Evolutionary conservation across 2,113 vertebrate genomes (phyloP).

Genomic region (Neofelis nebulosa): DNA sequence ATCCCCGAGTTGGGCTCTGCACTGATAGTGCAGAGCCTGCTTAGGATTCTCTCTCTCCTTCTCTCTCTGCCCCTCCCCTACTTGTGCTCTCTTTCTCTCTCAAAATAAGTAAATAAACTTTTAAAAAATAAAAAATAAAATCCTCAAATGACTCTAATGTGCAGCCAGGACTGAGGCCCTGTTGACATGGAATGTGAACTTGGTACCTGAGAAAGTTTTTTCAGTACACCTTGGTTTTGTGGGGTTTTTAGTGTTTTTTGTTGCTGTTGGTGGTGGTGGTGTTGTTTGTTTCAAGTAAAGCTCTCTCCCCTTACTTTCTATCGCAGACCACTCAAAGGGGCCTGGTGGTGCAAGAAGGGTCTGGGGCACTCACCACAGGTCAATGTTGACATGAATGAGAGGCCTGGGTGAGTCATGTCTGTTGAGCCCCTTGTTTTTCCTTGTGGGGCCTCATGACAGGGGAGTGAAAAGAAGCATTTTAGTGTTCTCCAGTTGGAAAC

Average conservation of each 20-base stretch:
- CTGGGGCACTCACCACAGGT: neutral
- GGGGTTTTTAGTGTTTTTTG: neutral
- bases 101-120: too few species aligned
- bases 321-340: neutral
- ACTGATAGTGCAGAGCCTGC: too few species aligned
- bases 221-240: neutral
- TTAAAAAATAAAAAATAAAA: neutral
- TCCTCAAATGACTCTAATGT: neutral
- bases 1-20: too few species aligned
- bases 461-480: neutral
- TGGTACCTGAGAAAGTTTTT: neutral
- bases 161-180: neutral
- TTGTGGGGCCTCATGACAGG: neutral
- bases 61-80: too few species aligned
- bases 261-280: neutral
- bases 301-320: neutral
- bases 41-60: too few species aligned
- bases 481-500: neutral
- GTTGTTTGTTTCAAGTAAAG: neutral
- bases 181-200: neutral
- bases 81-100: too few species aligned
- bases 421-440: neutral
- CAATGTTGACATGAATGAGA: neutral
- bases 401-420: neutral
- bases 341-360: neutral